Evolutionary conservation across 2,888 invertebrate genomes (phyloP).

Genomic region (Macrophya alboannulata): DNA sequence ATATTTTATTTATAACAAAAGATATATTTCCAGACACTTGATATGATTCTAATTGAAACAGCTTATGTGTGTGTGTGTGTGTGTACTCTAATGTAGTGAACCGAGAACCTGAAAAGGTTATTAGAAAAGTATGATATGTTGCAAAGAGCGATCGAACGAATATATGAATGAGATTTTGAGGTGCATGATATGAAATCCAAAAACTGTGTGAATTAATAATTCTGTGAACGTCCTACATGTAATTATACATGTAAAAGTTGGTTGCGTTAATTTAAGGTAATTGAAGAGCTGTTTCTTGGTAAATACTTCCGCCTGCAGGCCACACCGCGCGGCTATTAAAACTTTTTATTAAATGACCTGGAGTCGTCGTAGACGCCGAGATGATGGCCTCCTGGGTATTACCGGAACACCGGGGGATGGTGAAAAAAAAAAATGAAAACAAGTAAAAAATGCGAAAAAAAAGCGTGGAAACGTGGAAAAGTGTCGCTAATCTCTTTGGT

Average conservation of each 20-base stretch:
- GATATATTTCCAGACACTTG: too few relatives aligned
- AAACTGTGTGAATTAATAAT: background rate
- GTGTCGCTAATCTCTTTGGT: conserved; percentile 57
- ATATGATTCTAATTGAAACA: background rate
- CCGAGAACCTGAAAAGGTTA: background rate
- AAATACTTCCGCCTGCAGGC: conserved; percentile 69
- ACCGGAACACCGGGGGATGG: conserved; percentile 1
- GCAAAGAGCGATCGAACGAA: background rate
- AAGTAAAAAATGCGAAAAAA: background rate
- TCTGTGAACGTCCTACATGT: background rate
- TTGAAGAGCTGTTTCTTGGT: conserved; percentile 69
- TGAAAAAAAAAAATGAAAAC: background rate
- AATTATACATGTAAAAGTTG: conserved; percentile 24
- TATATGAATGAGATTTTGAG: background rate
- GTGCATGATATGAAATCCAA: background rate
- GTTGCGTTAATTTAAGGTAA: conserved; percentile 66
- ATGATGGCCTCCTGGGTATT: conserved; percentile 13
- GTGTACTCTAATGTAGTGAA: background rate
- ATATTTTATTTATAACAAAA: conserved; percentile 15
- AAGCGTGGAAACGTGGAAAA: conserved; percentile 58
- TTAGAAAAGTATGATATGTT: too few relatives aligned
- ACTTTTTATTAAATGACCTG: conserved; percentile 62
- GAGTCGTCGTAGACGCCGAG: conserved; percentile 5
- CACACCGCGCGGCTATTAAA: conserved; percentile 69
- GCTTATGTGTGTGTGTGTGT: background rate